Conservation (phyloP, 2,888 invertebrate species). For the Helicoverpa assulta region DNA sequence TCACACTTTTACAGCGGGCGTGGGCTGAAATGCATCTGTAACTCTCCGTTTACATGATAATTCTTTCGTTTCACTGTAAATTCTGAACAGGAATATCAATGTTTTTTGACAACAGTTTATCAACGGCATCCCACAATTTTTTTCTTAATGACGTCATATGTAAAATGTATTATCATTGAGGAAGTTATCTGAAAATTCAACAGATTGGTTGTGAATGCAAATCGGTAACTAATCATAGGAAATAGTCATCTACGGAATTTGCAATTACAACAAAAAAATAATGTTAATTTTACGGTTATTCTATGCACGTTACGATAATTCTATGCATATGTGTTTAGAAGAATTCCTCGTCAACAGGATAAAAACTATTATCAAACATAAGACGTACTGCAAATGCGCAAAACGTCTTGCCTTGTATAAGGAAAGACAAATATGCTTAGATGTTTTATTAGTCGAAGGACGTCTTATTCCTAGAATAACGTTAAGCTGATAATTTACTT, state of each 20-base stretch:
- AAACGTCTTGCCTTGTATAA: constrained; percentile 10
- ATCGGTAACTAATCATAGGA: background rate
- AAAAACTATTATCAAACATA: constrained; percentile 19
- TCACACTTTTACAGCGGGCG: constrained; percentile 49
- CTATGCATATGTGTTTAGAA: constrained; percentile 17
- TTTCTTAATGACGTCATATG: constrained; percentile 17
- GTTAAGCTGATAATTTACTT: too few species aligned
- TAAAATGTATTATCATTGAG: constrained; percentile 26
- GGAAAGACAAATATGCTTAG: constrained; percentile 25
- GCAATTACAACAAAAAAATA: background rate
- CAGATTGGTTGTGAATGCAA: background rate
- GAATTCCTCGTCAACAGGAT: constrained; percentile 52
- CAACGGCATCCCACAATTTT: constrained; percentile 37
- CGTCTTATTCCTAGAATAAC: background rate
- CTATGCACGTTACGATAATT: constrained; percentile 17
- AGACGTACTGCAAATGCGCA: constrained; percentile 10
- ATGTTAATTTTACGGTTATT: constrained; percentile 20
- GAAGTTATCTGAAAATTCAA: background rate
- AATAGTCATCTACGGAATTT: background rate
- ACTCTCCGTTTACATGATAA: constrained; percentile 44
- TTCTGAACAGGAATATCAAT: constrained; percentile 16
- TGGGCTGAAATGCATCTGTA: constrained; percentile 53
- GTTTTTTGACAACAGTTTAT: constrained; percentile 33
- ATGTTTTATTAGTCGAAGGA: constrained; percentile 12
- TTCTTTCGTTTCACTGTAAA: constrained; percentile 15